Base-by-base conservation (phyloP, 2,888 invertebrate genomes). In the Ophonus ardosiacus region DNA sequence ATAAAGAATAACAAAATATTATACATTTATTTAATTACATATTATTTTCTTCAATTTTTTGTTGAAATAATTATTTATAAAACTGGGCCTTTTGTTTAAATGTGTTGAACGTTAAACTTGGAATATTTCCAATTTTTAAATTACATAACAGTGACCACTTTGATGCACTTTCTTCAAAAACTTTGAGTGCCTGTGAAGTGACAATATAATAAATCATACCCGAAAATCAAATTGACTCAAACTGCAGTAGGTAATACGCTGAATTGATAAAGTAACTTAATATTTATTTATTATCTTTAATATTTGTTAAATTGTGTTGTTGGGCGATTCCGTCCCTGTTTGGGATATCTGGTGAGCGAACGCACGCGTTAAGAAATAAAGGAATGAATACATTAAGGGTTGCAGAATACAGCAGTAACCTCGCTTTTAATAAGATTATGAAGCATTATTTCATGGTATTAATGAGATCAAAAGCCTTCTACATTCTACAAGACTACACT, bases 341-440 rank as follows among this genome's bases (percentile, higher is more conserved):
- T 51, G 2, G 43, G 43, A 68, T 68, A 24, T 68, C 31, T 31
- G 38, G 24, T 38, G 38, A 74, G 57, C 76, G 87, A 85, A 86
- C 82, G 86, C 88, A 88, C 89, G 90, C 90, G 90, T 91, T 91
- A 91, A 91, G 91, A 91, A 91, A 90, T 90, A 90, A 89, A 90
- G 89, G 90, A 90, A 91, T 89, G 90, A 91, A 91, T 90, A 90
- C 90, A 91, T 91, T 91, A 91, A 91, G 90, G 91, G 90, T 83
- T 91, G 91, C 90, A 91, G 90, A 90, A 90, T 91, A 90, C 90
- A 92, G 92, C 93, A 92, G 93, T 94, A 94, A 94, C 94, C 94
- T 94, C 93, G 93, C 93, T 93, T 93, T 93, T 94, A 94, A 94
- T 94, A 94, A 94, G 94, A 94, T 94, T 94, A 94, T 93, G 93